Evolutionary conservation across 2,888 invertebrate species (phyloP), one percentile per base, ranked within the genome.

Genomic region (Caenorhabditis becei): DNA sequence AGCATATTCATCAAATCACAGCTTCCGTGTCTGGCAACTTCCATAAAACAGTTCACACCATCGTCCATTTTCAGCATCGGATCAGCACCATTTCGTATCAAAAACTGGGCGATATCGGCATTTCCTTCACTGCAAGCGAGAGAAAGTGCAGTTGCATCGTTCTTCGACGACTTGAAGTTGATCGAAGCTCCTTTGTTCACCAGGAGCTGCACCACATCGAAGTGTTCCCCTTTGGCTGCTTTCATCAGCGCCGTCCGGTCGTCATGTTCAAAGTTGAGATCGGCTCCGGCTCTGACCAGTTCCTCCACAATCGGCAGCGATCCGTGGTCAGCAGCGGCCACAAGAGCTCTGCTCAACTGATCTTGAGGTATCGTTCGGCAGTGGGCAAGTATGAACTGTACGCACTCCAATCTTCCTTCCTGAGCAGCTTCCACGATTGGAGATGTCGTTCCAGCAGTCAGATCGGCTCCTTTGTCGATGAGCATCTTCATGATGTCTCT

Each of bases 351-450:
- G 18, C 61, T 71, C 11, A 80, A 47, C 20, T 80, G 75, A 16
- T 80, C 61, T 47, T 71, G 61, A 5, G 75, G 80, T 8, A 80
- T 32, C 4, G 35, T 23, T 41, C 41, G 53, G 28, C 65, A 66
- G 32, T 80, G 61, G 3, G 69, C 65, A 10, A 93, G 89, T 16
- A 93, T 91, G 83, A 91, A 92, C 70, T 91, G 90, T 70, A 96
- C 97, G 77, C 97, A 94, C 91, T 97, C 97, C 23, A 96, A 93
- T 91, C 97, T 97, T 16, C 97, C 98, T 92, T 98, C 98, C 32
- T 98, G 98, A 4, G 97, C 95, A 51, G 98, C 97, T 92, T 99
- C 98, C 97, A 98, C 98, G 4, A 99, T 93, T 0, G 98, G 97
- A 16, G 97, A 97, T 70, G 97, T 97, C 18, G 96, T 96, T 65